phyloP scores from a whole-genome alignment of 2,113 vertebrate genomes.

The Columba livia region DNA sequence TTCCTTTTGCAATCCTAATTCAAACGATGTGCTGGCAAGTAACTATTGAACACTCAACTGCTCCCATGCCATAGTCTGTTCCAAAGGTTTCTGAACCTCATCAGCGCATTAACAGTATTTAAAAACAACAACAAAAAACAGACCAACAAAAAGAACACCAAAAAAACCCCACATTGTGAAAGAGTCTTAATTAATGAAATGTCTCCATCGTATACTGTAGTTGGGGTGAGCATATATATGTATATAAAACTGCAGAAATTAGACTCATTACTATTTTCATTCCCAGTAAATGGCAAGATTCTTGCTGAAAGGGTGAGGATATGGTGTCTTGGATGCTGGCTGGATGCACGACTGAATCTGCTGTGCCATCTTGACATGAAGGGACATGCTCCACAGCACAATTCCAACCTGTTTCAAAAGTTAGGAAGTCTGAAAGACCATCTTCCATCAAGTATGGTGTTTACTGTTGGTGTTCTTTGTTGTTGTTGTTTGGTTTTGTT shows the following conservation, averaged over 20 bases:
- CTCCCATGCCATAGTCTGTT: background rate
- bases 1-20: background rate
- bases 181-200: background rate
- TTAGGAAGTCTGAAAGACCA: background rate
- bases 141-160: too few relatives aligned
- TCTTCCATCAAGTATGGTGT: background rate
- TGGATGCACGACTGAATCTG: background rate
- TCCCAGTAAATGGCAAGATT: background rate
- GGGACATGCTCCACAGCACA: background rate
- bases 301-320: background rate
- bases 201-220: background rate
- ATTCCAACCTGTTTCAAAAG: background rate
- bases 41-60: background rate
- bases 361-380: background rate
- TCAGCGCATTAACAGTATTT: fast-evolving
- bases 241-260: background rate
- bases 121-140: background rate
- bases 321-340: background rate
- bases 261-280: background rate
- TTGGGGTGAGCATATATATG: fast-evolving
- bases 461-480: too few relatives aligned
- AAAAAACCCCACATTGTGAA: background rate
- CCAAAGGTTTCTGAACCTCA: background rate
- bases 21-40: background rate
- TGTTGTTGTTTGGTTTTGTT: too few relatives aligned